phyloP scores from a whole-genome alignment of 2,113 vertebrate species.

The Elgaria multicarinata region DNA sequence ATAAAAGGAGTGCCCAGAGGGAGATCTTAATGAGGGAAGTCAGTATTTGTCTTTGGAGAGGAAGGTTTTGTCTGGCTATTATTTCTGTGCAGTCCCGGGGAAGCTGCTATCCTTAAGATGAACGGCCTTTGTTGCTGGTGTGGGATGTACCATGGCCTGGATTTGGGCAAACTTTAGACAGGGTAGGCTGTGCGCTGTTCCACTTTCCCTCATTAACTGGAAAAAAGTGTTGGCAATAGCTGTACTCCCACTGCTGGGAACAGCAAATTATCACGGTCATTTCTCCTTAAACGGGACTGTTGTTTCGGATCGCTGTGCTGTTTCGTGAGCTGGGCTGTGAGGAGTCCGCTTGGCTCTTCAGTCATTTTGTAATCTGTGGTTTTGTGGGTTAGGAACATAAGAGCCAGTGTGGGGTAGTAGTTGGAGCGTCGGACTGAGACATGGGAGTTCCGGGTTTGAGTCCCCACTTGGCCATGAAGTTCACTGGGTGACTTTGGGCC shows the following conservation, averaged over 20 bases:
- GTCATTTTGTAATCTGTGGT: too few species aligned
- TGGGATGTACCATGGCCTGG: constrained; percentile 49
- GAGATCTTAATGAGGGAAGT: not conserved
- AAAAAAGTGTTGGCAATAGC: constrained; percentile 64
- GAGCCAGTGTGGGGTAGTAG: too few species aligned
- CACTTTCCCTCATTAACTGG: constrained; percentile 68
- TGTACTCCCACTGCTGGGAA: constrained; percentile 64
- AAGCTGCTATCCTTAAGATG: constrained; percentile 59
- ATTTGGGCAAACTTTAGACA: constrained; percentile 65
- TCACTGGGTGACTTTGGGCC: too few species aligned
- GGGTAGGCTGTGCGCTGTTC: constrained; percentile 59
- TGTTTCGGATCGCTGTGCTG: constrained; percentile 64
- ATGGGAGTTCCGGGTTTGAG: too few species aligned
- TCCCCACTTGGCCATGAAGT: too few species aligned
- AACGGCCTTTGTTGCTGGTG: constrained; percentile 64
- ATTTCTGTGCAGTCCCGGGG: constrained; percentile 41
- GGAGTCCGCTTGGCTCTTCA: not conserved
- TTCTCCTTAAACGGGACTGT: constrained; percentile 70
- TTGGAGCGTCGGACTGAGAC: too few species aligned
- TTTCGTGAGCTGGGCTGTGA: not conserved
- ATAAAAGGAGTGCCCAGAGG: not conserved
- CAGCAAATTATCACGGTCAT: constrained; percentile 66
- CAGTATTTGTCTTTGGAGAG: constrained; percentile 47
- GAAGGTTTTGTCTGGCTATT: constrained; percentile 45
- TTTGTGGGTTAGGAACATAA: too few species aligned